Percentiles rank a stretch among this genome's conserved stretches.
These are phyloP conservation scores for Gymnoscelis rufifasciata DNA, from an alignment of 2,888 invertebrate species.

Conservation along the genomic window DNA sequence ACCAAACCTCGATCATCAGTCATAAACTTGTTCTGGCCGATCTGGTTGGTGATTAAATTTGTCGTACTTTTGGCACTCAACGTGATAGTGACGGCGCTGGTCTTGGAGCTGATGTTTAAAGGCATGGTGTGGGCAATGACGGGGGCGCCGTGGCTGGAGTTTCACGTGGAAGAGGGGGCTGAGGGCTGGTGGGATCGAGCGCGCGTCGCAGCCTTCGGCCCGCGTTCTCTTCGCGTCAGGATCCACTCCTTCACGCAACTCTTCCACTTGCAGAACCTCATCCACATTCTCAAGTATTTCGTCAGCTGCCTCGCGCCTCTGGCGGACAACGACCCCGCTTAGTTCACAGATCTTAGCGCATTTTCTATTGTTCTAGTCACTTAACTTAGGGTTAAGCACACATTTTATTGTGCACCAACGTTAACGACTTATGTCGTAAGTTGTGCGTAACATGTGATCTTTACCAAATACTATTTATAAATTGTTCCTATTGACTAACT, in stretches of 20 bases:
- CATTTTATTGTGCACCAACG: background rate
- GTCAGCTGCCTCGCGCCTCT: constrained; percentile 27
- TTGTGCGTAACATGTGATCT: no score
- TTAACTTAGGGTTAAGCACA: background rate
- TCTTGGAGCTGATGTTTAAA: constrained; percentile 43
- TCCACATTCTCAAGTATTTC: constrained; percentile 45
- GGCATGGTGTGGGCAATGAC: constrained; percentile 42
- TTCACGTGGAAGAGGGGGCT: constrained; percentile 41
- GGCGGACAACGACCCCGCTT: background rate
- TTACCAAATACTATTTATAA: no score
- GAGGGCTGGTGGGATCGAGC: constrained; percentile 45
- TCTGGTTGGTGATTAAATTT: constrained; percentile 40
- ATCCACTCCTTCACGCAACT: constrained; percentile 48
- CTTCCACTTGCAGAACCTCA: constrained; percentile 43
- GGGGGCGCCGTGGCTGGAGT: constrained; percentile 47
- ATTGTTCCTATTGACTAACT: no score
- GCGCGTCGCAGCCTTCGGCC: constrained; percentile 34
- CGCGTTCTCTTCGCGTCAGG: constrained; percentile 39
- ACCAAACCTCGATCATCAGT: no score
- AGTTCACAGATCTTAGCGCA: background rate
- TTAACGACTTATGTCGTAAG: no score
- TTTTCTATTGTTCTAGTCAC: constrained; percentile 16
- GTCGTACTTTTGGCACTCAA: constrained; percentile 45
- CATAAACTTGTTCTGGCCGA: constrained; percentile 28
- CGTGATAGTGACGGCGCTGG: constrained; percentile 39